These are phyloP conservation scores for Ispidina picta DNA, from an alignment of 2,797 vertebrate species.

Conservation along the genomic window DNA sequence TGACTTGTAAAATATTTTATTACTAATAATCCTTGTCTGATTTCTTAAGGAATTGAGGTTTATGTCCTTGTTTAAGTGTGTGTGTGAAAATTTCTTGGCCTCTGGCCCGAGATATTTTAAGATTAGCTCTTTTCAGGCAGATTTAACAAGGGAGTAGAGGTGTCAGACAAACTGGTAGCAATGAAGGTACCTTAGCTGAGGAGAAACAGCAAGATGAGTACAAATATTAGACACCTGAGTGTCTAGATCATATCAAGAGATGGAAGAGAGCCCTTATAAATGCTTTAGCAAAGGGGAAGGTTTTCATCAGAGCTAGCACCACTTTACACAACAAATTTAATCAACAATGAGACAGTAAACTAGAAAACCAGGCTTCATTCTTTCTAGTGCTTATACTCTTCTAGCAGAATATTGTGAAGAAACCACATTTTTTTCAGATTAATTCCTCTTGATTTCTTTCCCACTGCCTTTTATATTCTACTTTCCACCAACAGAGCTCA, in stretches of 20 bases:
- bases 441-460: not conserved
- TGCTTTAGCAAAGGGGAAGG: not conserved
- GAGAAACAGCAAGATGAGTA: not conserved
- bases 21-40: not conserved
- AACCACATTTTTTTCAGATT: not conserved
- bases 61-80: not conserved
- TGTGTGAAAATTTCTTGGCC: not conserved
- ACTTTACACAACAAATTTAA: not conserved
- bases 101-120: not conserved
- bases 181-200: not conserved
- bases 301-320: not conserved
- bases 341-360: not conserved
- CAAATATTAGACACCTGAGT: not conserved
- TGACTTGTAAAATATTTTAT: not conserved
- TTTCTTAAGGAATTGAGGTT: not conserved
- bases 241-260: not conserved
- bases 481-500: not conserved
- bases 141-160: not conserved
- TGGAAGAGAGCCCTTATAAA: not conserved
- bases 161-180: not conserved
- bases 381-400: not conserved
- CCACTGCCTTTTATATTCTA: not conserved
- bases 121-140: not conserved
- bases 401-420: not conserved
- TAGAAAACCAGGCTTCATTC: not conserved